Percentiles rank a stretch among this genome's conserved stretches.
These are phyloP conservation scores for Parasteatoda lunata DNA, from an alignment of 2,888 invertebrate genomes.

Conservation along the genomic window DNA sequence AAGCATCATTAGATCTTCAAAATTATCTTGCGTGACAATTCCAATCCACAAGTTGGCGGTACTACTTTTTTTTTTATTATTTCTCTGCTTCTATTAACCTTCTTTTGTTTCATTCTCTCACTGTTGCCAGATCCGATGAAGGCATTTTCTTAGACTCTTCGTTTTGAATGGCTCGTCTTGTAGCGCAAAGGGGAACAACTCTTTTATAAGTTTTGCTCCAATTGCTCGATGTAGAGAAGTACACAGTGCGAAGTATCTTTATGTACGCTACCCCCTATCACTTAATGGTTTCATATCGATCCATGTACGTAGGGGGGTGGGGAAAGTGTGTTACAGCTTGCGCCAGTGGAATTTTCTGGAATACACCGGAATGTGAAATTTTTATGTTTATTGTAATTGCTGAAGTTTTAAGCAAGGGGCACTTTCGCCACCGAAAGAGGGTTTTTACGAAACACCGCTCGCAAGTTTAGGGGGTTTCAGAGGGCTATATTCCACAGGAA, in stretches of 20 bases:
- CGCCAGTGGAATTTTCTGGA: not conserved
- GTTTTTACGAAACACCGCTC: conserved; percentile 28
- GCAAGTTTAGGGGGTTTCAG: conserved; percentile 8
- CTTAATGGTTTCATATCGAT: conserved; percentile 45
- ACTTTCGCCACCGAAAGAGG: not conserved
- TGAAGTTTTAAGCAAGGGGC: not conserved
- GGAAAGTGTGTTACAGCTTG: not conserved
- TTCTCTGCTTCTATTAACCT: conserved; percentile 11
- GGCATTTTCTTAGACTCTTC: conserved; percentile 18
- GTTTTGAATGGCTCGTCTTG: conserved; percentile 12
- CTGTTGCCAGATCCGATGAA: conserved; percentile 43
- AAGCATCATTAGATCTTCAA: conserved; percentile 1
- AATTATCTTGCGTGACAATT: conserved; percentile 1
- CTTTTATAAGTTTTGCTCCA: not conserved
- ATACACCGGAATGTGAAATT: conserved; percentile 36
- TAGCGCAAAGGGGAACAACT: not conserved
- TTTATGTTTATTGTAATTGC: conserved; percentile 59
- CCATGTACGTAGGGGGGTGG: not conserved
- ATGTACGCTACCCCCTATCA: not conserved
- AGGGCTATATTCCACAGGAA: conserved; percentile 1
- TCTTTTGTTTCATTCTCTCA: conserved; percentile 21
- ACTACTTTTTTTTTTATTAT: not conserved
- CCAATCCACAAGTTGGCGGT: conserved; percentile 38
- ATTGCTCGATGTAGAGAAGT: not conserved
- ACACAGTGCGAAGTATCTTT: conserved; percentile 1